Evolutionary conservation across 2,888 invertebrate genomes (phyloP), one percentile per base, ranked within the genome.

Genomic region (Epistrophe eligans): DNA sequence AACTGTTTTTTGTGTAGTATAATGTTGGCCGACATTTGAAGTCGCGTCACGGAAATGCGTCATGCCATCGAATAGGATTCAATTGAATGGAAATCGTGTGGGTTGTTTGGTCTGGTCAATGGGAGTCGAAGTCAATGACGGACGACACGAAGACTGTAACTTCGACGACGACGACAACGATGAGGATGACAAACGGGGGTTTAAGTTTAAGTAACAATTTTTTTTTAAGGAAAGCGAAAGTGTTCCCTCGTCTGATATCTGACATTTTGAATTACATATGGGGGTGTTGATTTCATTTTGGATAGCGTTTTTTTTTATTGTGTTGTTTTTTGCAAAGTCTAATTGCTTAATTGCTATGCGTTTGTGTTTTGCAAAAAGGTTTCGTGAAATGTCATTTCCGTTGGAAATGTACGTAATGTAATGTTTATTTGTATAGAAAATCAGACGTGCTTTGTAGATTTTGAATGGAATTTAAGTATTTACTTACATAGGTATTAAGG

Each of bases 41-140:
- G 85, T 82, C 82, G 77, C 85, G 85, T 87, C 85, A 87, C 82
- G 85, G 82, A 87, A 87, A 87, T 87, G 85, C 85, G 85, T 87
- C 85, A 87, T 82, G 67, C 67, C 71, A 57, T 58, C 57, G 72
- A 77, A 43, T 77, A 62, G 4, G 62, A 67, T 71, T 66, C 77
- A 74, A 82, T 79, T 85, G 32, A 57, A 32, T 79, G 77, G 66
- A 77, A 82, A 82, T 79, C 74, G 66, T 71, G 85, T 87, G 74
- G 82, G 85, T 64, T 79, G 62, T 55, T 45, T 77, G 6, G 52
- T 15, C 15, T 58, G 84, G 84, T 74, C 81, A 81, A 73, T 50
- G 35, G 28, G 43, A 35, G 40, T 50, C 35, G 45, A 52, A 35
- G 32, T 32, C 10, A 28, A 7, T 62, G 48, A 52, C 64, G 38